Percentiles rank a stretch among this genome's conserved stretches.
Evolutionary conservation across 1,140 invertebrate species (phyloP).

Genomic region (Prorops nasuta): DNA sequence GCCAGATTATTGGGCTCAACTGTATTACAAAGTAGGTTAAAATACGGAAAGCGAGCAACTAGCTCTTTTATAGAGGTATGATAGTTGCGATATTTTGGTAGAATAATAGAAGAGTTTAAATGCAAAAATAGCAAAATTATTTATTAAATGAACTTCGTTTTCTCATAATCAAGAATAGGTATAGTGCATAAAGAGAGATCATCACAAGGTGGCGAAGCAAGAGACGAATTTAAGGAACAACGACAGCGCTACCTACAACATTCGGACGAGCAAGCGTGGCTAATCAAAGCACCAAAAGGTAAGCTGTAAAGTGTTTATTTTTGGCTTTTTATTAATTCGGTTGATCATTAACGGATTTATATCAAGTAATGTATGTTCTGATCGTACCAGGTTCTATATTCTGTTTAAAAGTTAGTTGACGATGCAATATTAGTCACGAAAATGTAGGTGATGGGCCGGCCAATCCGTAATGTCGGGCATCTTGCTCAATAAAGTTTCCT

Average conservation of each 20-base stretch:
- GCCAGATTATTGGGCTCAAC: no score
- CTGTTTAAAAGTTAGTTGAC: constrained; percentile 35
- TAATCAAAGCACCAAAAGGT: constrained; percentile 68
- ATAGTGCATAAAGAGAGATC: no score
- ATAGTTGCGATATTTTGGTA: no score
- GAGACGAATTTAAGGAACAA: constrained; percentile 14
- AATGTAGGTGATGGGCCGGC: constrained; percentile 39
- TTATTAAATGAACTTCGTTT: no score
- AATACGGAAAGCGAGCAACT: no score
- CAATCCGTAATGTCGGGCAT: constrained; percentile 39
- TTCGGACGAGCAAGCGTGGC: constrained; percentile 58
- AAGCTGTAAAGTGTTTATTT: constrained; percentile 51
- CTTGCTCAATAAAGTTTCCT: constrained; percentile 38
- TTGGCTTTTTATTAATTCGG: constrained; percentile 32
- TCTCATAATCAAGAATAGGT: no score
- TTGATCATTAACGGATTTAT: constrained; percentile 26
- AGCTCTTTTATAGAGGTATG: no score
- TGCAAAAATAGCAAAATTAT: no score
- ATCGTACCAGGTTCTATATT: constrained; percentile 22
- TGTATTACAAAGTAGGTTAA: no score
- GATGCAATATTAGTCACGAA: constrained; percentile 38
- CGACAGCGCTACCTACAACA: constrained; percentile 27
- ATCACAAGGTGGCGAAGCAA: constrained; percentile 9
- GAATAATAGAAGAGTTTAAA: no score
- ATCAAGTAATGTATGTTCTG: constrained; percentile 30